phyloP scores from a whole-genome alignment of 2,888 invertebrate species.

The Uloborus plumipes region DNA sequence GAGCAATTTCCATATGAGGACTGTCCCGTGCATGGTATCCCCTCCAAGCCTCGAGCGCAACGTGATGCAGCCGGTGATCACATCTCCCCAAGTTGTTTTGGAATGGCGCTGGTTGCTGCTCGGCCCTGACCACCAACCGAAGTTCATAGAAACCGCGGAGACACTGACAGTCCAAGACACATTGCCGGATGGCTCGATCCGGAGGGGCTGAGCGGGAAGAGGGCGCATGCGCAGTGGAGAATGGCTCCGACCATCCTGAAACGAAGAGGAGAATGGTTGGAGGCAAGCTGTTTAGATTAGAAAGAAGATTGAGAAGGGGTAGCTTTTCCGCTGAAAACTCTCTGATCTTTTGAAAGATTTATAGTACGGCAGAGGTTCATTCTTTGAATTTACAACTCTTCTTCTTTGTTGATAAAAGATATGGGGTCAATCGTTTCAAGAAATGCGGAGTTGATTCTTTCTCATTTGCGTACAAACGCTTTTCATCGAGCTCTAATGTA shows the following conservation, averaged over 20 bases:
- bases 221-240: slow-evolving; percentile 31
- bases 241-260: slow-evolving; percentile 29
- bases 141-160: slow-evolving; percentile 59
- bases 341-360: slow-evolving; percentile 59
- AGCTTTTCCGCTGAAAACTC: slow-evolving; percentile 45
- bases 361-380: slow-evolving; percentile 3
- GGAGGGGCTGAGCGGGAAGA: slow-evolving; percentile 15
- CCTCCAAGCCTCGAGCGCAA: slow-evolving; percentile 26
- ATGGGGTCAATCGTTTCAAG: slow-evolving; percentile 9
- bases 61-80: slow-evolving; percentile 30
- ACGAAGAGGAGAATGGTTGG: slow-evolving; percentile 32
- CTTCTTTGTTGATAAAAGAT: no score
- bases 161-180: slow-evolving; percentile 31
- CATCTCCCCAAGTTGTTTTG: slow-evolving; percentile 42
- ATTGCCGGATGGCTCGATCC: slow-evolving; percentile 35
- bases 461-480: no score
- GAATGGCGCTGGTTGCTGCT: slow-evolving; percentile 25
- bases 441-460: no score
- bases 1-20: slow-evolving; percentile 61
- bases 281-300: slow-evolving; percentile 54
- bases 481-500: no score
- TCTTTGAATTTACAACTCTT: neutral
- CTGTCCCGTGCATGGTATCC: slow-evolving; percentile 53
- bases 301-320: slow-evolving; percentile 28
- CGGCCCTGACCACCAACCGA: slow-evolving; percentile 19